Evolutionary conservation across 2,113 vertebrate species (phyloP).

Genomic region (Leptobrachium leishanense): DNA sequence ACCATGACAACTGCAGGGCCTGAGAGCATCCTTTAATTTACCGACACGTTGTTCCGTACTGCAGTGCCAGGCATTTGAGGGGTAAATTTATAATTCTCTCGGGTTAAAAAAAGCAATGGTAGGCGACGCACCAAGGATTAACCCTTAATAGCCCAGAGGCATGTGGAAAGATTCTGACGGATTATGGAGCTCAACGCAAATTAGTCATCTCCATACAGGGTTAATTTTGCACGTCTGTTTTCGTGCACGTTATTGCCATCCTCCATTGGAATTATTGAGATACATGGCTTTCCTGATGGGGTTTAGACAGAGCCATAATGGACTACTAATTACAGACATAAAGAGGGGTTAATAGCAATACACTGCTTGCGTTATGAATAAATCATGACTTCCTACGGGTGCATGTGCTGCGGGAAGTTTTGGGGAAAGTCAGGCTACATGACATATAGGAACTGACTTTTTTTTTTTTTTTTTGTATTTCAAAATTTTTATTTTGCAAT

Average conservation of each 20-base stretch:
- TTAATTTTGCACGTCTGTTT: too few species aligned
- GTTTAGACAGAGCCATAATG: not conserved
- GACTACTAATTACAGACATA: not conserved
- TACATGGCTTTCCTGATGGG: not conserved
- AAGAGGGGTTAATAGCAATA: not conserved
- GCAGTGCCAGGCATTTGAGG: constrained; percentile 59
- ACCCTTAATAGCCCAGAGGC: not conserved
- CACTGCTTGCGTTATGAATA: not conserved
- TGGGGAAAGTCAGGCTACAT: too few species aligned
- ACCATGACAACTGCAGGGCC: constrained; percentile 69
- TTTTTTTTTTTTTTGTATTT: too few species aligned
- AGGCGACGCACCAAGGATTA: not conserved
- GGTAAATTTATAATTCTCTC: not conserved
- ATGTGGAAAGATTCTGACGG: not conserved
- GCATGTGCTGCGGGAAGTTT: too few species aligned
- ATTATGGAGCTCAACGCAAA: too few species aligned
- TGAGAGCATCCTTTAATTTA: constrained; percentile 72
- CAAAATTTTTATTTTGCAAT: too few species aligned
- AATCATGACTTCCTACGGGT: not conserved
- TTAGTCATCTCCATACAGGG: too few species aligned
- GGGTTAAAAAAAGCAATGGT: not conserved
- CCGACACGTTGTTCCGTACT: constrained; percentile 66
- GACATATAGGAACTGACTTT: too few species aligned
- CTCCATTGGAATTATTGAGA: not conserved
- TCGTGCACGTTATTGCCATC: too few species aligned